Percentiles rank a stretch among this genome's conserved stretches.
Evolutionary conservation across 2,888 invertebrate genomes (phyloP).

Genomic region (Perithous albicinctus): DNA sequence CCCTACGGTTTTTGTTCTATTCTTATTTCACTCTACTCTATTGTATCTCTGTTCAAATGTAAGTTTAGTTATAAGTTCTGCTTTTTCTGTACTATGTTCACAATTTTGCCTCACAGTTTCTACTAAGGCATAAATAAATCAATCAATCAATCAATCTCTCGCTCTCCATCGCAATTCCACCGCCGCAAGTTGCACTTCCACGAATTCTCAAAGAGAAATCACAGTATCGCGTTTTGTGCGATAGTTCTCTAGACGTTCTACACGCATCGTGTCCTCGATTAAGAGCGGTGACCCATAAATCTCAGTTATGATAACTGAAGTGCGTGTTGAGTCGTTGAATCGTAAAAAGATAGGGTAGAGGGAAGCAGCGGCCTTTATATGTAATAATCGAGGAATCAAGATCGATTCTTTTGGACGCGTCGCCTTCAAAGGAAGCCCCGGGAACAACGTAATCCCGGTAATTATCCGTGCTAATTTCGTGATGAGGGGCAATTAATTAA

Average conservation of each 20-base stretch:
- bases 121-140: too few species aligned
- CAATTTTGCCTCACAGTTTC: too few species aligned
- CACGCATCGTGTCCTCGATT: background rate
- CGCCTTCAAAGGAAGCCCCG: constrained; percentile 37
- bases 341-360: too few species aligned
- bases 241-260: background rate
- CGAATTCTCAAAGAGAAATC: constrained; percentile 30
- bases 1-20: too few species aligned
- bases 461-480: constrained; percentile 76
- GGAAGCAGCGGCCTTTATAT: background rate
- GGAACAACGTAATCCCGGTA: constrained; percentile 69
- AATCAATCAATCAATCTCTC: too few species aligned
- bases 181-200: constrained; percentile 10
- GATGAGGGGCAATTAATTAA: constrained; percentile 77
- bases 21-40: too few species aligned
- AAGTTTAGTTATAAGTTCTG: too few species aligned
- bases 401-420: constrained; percentile 59
- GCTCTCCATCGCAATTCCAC: background rate
- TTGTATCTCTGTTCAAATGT: too few species aligned
- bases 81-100: too few species aligned
- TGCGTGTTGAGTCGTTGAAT: background rate
- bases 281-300: constrained; percentile 4
- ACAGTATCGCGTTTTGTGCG: background rate
- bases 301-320: constrained; percentile 8
- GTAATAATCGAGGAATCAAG: constrained; percentile 6